Base-by-base conservation (phyloP, 1,140 invertebrate genomes). In the Drosophila orosa region DNA sequence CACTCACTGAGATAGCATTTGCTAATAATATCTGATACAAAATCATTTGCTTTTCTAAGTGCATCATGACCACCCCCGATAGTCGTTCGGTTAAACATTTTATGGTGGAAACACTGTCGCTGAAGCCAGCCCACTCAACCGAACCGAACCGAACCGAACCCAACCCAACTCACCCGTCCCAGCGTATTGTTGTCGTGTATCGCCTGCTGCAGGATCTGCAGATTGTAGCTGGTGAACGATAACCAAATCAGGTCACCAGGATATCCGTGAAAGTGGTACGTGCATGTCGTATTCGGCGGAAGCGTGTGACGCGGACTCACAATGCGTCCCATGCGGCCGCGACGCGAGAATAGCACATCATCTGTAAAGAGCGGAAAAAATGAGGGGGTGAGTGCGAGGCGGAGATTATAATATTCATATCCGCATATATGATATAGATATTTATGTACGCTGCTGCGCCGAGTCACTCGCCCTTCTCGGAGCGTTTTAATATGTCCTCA, bases 251-350 rank as follows among this genome's bases (percentile, higher is more conserved):
- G 93, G 83, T 98, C 96, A 50, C 95, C 95, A 24, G 94, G 94
- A 52, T 94, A 94, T 17, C 97, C 97, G 76, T 95, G 94, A 85
- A 98, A 96, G 67, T 95, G 95, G 94, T 97, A 98, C 17, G 95
- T 96, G 92, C 97, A 98, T 12, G 96, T 97, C 35, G 96, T 97
- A 76, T 96, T 96, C 3, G 96, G 96, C 42, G 97, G 95, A 54
- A 98, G 92, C 19, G 96, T 96, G 92, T 98, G 97, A 48, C 95
- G 93, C 1, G 97, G 96, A 69, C 96, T 96, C 33, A 95, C 93
- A 27, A 98, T 92, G 54, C 93, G 92, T 3, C 96, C 96, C 91
- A 92, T 93, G 29, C 93, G 92, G 29, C 93, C 95, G 59, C 93
- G 92, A 50, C 93, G 92, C 90, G 74, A 93, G 92, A 91, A 94